phyloP scores from a whole-genome alignment of 2,113 vertebrate genomes.

The Oncorhynchus nerka region DNA sequence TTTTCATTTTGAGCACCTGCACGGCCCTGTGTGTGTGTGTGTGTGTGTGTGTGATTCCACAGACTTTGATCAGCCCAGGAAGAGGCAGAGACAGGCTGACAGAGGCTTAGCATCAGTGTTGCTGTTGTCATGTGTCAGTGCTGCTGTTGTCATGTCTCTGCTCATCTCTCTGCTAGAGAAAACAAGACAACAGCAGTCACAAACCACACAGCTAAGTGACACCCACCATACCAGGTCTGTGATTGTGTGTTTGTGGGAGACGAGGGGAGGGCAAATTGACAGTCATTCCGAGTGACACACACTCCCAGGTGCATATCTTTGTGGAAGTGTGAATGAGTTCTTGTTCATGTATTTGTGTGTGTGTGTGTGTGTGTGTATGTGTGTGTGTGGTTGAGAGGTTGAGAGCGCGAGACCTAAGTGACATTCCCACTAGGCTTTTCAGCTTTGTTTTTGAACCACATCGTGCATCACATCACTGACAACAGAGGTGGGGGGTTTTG shows the following conservation, averaged over 20 bases:
- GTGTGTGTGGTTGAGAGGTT: not conserved
- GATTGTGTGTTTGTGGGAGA: not conserved
- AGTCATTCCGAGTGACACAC: not conserved
- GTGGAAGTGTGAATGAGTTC: not conserved
- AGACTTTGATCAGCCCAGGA: not conserved
- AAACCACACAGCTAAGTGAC: slow-evolving; percentile 3
- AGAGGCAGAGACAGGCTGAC: not conserved
- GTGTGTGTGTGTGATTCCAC: not conserved
- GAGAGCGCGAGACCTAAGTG: not conserved
- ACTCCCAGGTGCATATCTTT: not conserved
- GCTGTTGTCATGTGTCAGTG: not conserved
- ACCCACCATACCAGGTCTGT: not conserved
- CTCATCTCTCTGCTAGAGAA: slow-evolving; percentile 1
- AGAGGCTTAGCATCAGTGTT: not conserved
- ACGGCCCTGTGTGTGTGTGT: not conserved
- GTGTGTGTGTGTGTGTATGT: not conserved
- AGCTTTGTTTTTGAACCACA: not conserved
- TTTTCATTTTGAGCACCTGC: no score
- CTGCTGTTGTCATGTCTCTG: no score
- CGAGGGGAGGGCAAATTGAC: not conserved
- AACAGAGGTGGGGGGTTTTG: not conserved
- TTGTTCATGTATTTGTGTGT: not conserved
- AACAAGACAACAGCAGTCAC: slow-evolving; percentile 2
- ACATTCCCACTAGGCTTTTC: not conserved
- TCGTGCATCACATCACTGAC: not conserved